Base-by-base conservation (phyloP, 2,797 vertebrate genomes). In the Lagodon rhomboides region DNA sequence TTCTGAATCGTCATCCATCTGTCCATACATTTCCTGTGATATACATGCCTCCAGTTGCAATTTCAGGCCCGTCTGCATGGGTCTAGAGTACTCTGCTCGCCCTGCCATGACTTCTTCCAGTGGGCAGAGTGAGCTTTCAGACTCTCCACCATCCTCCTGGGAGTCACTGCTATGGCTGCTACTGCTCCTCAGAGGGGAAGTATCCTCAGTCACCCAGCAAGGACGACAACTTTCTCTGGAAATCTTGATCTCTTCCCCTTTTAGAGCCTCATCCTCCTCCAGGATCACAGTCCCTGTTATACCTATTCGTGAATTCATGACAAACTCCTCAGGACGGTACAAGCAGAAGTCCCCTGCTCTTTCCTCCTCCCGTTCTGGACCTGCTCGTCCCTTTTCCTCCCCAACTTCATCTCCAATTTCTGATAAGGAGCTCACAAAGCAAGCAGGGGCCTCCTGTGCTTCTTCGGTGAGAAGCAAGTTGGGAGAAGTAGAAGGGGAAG, bases 401-500 rank as follows among this genome's bases (percentile, higher is more conserved):
- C 90, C 92, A 49, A 94, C 92, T 75, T 95, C 95, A 61, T 97
- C 96, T 55, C 95, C 96, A 47, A 96, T 95, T 80, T 96, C 95
- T 12, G 94, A 95, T 56, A 96, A 90, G 46, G 96, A 94, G 0
- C 94, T 93, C 16, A 95, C 95, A 53, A 95, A 96, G 76, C 94
- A 95, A 41, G 94, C 94, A 22, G 96, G 92, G 2, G 93, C 92
- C 44, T 97, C 97, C 82, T 95, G 95, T 70, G 95, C 73, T 82
- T 98, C 97, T 2, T 94, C 95, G 20, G 96, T 93, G 0, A 95
- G 94, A 25, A 96, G 95, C 73, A 97, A 90, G 87, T 98, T 97
- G 0, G 97, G 97, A 2, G 98, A 99, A 54, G 96, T 96, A 49
- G 97, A 99, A 0, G 96, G 96, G 44, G 97, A 98, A 5, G 96